phyloP scores from a whole-genome alignment of 1,140 invertebrate genomes.

The Solen grandis region DNA sequence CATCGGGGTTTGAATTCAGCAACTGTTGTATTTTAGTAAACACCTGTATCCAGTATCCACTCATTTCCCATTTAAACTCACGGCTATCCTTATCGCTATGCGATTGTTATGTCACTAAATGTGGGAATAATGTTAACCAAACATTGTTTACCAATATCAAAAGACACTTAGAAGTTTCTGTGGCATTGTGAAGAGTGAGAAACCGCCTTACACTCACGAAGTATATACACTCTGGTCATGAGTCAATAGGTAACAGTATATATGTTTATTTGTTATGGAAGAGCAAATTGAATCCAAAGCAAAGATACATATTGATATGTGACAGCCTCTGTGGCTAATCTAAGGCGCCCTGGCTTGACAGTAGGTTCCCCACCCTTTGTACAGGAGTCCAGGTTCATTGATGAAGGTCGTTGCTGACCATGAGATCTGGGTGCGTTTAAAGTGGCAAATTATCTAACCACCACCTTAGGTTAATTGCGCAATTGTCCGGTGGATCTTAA shows the following conservation, averaged over 20 bases:
- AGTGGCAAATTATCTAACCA: too few species aligned
- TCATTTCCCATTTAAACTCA: background rate
- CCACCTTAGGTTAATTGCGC: too few species aligned
- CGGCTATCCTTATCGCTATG: background rate
- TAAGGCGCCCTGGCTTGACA: too few species aligned
- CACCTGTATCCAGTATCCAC: background rate
- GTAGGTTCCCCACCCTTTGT: too few species aligned
- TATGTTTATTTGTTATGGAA: too few species aligned
- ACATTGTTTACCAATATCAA: background rate
- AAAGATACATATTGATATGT: too few species aligned
- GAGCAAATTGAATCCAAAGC: too few species aligned
- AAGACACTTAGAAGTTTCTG: background rate
- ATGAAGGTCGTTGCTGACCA: too few species aligned
- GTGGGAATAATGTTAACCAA: background rate
- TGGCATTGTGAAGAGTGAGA: background rate
- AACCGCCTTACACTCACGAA: background rate
- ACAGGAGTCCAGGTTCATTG: too few species aligned
- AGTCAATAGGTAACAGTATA: background rate
- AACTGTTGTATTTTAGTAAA: background rate
- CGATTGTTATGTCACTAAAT: background rate
- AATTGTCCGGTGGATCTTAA: too few species aligned
- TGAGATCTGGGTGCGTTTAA: too few species aligned
- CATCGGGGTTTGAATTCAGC: background rate
- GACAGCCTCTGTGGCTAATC: too few species aligned
- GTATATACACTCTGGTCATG: background rate